Conservation (phyloP, 2,797 vertebrate species). For the Ptychadena robeensis region DNA sequence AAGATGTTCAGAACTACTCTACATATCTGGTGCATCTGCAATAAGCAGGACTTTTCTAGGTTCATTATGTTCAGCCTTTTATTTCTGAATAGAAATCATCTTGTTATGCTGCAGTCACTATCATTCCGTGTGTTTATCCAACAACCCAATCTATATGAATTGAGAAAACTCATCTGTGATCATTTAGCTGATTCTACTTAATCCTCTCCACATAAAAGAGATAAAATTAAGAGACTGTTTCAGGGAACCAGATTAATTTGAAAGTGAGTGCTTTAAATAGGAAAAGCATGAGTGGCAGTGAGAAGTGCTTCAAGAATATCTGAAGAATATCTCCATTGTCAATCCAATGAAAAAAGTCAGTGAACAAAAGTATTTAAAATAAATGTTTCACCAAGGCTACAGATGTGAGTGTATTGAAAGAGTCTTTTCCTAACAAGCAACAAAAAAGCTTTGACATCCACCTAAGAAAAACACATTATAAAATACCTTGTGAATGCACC, state of each 20-base stretch:
- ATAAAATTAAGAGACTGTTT: constrained; percentile 21
- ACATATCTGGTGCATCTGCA: constrained; percentile 27
- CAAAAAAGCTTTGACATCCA: too few relatives aligned
- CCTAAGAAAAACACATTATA: too few relatives aligned
- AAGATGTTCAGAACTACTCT: neutral
- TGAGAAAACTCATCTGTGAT: constrained; percentile 37
- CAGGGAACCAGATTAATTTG: neutral
- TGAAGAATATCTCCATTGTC: neutral
- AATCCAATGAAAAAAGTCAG: neutral
- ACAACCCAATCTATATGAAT: constrained; percentile 42
- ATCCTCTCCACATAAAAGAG: constrained; percentile 36
- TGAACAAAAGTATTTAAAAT: too few relatives aligned
- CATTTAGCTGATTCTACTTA: constrained; percentile 44
- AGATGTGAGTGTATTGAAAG: too few relatives aligned
- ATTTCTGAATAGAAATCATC: constrained; percentile 34
- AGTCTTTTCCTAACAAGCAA: too few relatives aligned
- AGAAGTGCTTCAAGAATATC: constrained; percentile 17
- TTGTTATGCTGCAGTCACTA: constrained; percentile 22
- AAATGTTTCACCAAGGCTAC: too few relatives aligned
- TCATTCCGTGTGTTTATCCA: constrained; percentile 30
- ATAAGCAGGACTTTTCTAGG: constrained; percentile 5
- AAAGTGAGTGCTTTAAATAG: constrained; percentile 12
- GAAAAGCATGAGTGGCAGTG: constrained; percentile 11
- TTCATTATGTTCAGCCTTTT: constrained; percentile 25
- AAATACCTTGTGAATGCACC: too few relatives aligned